Percentiles rank a stretch among this genome's conserved stretches.
Conservation (phyloP, 2,113 vertebrate species). For the Perccottus glenii region DNA sequence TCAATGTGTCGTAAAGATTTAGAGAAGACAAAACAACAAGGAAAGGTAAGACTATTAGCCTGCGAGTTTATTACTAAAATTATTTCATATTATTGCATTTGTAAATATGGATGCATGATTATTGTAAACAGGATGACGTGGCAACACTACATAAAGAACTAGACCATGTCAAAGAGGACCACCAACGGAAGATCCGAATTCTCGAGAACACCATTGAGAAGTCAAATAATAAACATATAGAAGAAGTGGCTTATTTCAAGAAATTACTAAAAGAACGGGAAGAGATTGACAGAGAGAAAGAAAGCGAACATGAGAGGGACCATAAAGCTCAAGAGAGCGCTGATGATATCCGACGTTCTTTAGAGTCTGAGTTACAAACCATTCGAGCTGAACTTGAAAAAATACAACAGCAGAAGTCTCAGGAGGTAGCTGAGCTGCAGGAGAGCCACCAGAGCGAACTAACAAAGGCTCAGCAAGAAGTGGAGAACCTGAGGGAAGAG, state of each 20-base stretch:
- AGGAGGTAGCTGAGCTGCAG: slow-evolving; percentile 77
- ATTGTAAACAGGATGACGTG: slow-evolving; percentile 79
- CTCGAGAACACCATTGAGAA: slow-evolving; percentile 78
- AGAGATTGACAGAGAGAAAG: slow-evolving; percentile 57
- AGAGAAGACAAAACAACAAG: slow-evolving; percentile 81
- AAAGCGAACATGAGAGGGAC: slow-evolving; percentile 76
- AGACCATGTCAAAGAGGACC: slow-evolving; percentile 71
- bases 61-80: too few relatives aligned
- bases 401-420: slow-evolving; percentile 67
- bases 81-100: too few relatives aligned
- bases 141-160: slow-evolving; percentile 78
- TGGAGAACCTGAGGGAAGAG: slow-evolving; percentile 83
- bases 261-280: slow-evolving; percentile 79
- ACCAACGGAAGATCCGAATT: slow-evolving; percentile 76
- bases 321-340: slow-evolving; percentile 73
- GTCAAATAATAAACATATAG: slow-evolving; percentile 76
- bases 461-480: slow-evolving; percentile 81
- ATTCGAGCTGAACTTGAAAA: slow-evolving; percentile 80
- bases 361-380: slow-evolving; percentile 80
- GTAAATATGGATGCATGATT: slow-evolving; percentile 8
- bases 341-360: slow-evolving; percentile 68
- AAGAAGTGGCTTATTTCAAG: slow-evolving; percentile 80
- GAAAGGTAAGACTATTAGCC: slow-evolving; percentile 77
- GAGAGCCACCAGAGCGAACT: slow-evolving; percentile 79
- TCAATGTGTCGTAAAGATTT: slow-evolving; percentile 85